phyloP scores from a whole-genome alignment of 1,140 invertebrate species.

The Anastrepha obliqua region DNA sequence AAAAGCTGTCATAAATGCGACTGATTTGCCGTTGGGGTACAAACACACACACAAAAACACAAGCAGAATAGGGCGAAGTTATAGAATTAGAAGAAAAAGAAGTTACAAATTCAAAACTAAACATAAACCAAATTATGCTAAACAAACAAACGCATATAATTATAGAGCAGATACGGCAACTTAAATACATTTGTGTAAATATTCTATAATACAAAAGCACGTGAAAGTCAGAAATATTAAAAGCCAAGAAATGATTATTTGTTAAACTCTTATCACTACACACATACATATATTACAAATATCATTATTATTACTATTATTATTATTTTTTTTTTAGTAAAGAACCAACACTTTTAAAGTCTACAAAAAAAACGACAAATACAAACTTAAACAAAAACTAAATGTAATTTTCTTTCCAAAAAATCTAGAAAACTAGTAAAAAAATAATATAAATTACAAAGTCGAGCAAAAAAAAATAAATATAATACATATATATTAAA shows the following conservation, averaged over 20 bases:
- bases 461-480: background rate
- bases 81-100: background rate
- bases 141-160: background rate
- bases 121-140: slow-evolving; percentile 32
- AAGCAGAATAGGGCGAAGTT: background rate
- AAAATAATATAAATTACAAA: slow-evolving; percentile 44
- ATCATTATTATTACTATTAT: slow-evolving; percentile 5
- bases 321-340: slow-evolving; percentile 1
- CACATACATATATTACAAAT: slow-evolving; percentile 28
- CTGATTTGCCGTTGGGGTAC: background rate
- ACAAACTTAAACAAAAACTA: slow-evolving; percentile 56
- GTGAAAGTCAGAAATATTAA: slow-evolving; percentile 54
- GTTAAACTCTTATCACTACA: slow-evolving; percentile 34
- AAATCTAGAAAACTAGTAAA: slow-evolving; percentile 22
- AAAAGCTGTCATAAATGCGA: background rate
- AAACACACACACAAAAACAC: too few species aligned
- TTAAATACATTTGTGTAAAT: slow-evolving; percentile 2
- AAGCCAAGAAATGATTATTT: slow-evolving; percentile 12
- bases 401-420: slow-evolving; percentile 49
- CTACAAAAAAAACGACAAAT: slow-evolving; percentile 49
- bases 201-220: slow-evolving; percentile 10
- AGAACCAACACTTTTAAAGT: slow-evolving; percentile 26
- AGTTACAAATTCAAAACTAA: slow-evolving; percentile 6
- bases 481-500: slow-evolving; percentile 54
- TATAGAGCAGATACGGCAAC: background rate